Evolutionary conservation across 2,797 vertebrate genomes (phyloP).

Genomic region (Amniataba percoides): DNA sequence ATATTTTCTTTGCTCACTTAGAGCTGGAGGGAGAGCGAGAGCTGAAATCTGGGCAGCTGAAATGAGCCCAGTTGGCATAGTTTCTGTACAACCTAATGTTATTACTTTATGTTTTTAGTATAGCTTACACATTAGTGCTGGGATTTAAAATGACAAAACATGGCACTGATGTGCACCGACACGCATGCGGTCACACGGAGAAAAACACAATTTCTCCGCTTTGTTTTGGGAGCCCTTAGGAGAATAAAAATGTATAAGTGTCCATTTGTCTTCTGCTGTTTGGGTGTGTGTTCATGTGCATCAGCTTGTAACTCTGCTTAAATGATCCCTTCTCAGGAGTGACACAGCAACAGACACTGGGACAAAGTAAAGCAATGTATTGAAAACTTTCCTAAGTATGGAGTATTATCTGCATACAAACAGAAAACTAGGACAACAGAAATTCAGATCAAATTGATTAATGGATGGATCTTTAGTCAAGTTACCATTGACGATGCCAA

Average conservation of each 20-base stretch:
- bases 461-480: neutral
- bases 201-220: neutral
- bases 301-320: slow-evolving; percentile 32
- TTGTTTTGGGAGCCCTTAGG: neutral
- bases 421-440: neutral
- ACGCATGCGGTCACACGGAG: neutral
- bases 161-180: neutral
- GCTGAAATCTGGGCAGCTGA: slow-evolving; percentile 7
- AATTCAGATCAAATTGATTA: neutral
- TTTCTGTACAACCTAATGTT: neutral
- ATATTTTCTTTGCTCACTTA: slow-evolving; percentile 40
- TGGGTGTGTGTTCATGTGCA: slow-evolving; percentile 39
- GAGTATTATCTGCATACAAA: neutral
- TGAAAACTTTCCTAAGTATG: neutral
- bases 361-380: neutral
- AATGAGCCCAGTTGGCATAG: neutral
- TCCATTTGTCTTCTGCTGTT: neutral
- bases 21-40: slow-evolving; percentile 30
- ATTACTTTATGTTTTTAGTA: neutral
- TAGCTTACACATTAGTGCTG: neutral
- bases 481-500: neutral
- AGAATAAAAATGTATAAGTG: neutral
- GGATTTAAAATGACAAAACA: neutral
- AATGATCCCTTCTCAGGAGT: slow-evolving; percentile 36
- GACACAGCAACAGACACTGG: slow-evolving; percentile 11